Evolutionary conservation across 2,888 invertebrate species (phyloP), one percentile per base, ranked within the genome.

Genomic region (Drosophila pullipes): DNA sequence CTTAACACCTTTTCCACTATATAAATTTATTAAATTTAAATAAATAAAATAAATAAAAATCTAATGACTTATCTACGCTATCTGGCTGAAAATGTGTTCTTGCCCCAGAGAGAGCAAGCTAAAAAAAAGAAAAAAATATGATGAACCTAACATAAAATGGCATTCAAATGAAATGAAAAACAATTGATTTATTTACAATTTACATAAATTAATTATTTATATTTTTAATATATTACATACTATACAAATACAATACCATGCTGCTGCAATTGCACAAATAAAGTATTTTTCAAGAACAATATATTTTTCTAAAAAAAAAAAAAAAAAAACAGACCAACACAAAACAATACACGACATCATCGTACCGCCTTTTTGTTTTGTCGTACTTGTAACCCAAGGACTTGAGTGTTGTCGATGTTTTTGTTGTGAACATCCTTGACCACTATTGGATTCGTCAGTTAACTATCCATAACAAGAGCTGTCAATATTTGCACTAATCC

Each of bases 241-340:
- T 75, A 83, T 89, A 86, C 78, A 88, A 77, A 83, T 80, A 83
- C 75, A 76, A 79, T 83, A 79, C 83, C 79, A 91, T 90, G 89
- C 87, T 89, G 92, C 90, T 91, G 90, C 90, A 92, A 90, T 87
- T 88, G 92, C 92, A 91, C 92, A 92, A 89, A 91, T 88, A 92
- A 91, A 92, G 90, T 88, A 91, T 91, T 92, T 91, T 91, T 83
- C 75, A 83, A 90, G 77, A 85, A 74, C 55, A 64, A 53, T 16
- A 41, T 33, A 13, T 25, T 30, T 52, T 50, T 60, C 49, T 58
- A 63, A 58, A 41, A 66, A 54, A 49, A 25, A 16, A 49, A 25
- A 16, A 49, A 25, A 25, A 25, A 25, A 13, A 22, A 28, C 22
- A 22, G 22, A 22, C 22, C 22, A 4, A 44, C 25, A 31, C 16